These are phyloP conservation scores for Ischnus inquisitorius DNA, from an alignment of 2,888 invertebrate species.

Conservation along the genomic window DNA sequence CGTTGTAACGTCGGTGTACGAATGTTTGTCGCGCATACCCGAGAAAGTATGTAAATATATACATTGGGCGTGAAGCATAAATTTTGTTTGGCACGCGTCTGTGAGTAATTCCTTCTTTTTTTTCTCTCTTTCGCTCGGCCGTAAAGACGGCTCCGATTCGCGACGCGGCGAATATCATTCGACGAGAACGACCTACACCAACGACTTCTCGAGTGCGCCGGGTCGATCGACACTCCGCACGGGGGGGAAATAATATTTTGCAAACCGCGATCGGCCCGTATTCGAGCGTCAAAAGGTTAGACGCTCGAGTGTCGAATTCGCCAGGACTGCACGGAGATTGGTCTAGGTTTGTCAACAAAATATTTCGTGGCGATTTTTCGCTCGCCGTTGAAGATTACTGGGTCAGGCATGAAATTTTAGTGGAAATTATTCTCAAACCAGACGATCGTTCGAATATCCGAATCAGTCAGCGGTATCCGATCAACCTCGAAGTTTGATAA, in stretches of 20 bases:
- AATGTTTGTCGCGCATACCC: constrained; percentile 6
- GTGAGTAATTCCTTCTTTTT: constrained; percentile 15
- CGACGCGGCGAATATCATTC: constrained; percentile 40
- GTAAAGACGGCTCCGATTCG: neutral
- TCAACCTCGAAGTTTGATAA: neutral
- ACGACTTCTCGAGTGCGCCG: constrained; percentile 71
- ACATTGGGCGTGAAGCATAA: neutral
- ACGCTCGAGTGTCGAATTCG: neutral
- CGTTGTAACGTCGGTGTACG: constrained; percentile 3
- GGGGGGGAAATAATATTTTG: constrained; percentile 10
- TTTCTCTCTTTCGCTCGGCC: neutral
- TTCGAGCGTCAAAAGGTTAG: neutral
- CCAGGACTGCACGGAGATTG: neutral
- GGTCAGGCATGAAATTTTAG: neutral
- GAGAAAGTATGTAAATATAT: constrained; percentile 10
- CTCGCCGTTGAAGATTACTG: neutral
- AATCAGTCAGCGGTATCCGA: neutral
- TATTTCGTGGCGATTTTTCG: neutral
- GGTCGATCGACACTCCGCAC: neutral
- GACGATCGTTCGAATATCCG: neutral
- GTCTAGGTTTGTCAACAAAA: neutral
- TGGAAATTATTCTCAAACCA: neutral
- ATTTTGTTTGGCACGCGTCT: constrained; percentile 23
- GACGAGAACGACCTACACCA: constrained; percentile 75
- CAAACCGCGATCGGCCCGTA: neutral